Conservation (phyloP, 2,888 invertebrate genomes). For the Athalia circularis region DNA sequence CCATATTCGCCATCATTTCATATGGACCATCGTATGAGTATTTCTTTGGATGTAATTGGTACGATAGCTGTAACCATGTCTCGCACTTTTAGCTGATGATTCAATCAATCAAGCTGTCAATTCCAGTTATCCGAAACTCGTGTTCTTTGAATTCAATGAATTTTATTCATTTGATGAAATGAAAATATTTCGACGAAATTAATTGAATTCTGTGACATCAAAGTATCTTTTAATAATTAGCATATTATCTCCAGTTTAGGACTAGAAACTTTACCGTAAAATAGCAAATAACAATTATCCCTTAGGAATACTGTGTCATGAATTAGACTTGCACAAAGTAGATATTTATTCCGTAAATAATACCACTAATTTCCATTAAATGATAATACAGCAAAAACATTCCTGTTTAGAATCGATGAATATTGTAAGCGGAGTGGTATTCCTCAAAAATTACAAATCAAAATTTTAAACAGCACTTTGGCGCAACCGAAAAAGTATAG, state of each 20-base stretch:
- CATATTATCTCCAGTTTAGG: conserved; percentile 60
- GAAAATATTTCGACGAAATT: conserved; percentile 22
- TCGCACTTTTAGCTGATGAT: conserved; percentile 9
- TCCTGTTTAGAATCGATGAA: conserved; percentile 51
- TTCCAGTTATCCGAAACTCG: conserved; percentile 15
- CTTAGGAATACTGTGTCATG: conserved; percentile 62
- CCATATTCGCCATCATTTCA: background rate
- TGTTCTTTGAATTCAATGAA: conserved; percentile 18
- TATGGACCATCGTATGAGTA: background rate
- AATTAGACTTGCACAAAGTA: background rate
- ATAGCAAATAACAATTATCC: conserved; percentile 75
- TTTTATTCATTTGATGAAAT: background rate
- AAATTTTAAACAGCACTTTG: conserved; percentile 2
- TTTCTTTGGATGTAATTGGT: background rate
- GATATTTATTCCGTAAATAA: conserved; percentile 51
- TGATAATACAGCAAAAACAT: conserved; percentile 73
- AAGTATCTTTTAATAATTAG: conserved; percentile 60
- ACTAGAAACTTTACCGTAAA: conserved; percentile 56
- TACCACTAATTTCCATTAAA: conserved; percentile 48
- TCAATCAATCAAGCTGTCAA: background rate
- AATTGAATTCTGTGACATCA: conserved; percentile 15
- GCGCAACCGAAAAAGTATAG: conserved; percentile 5
- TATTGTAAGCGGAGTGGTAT: conserved; percentile 21
- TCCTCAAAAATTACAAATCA: conserved; percentile 14
- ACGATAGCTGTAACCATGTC: conserved; percentile 8